These are phyloP conservation scores for Sebastes melanostomus DNA, from an alignment of 2,797 vertebrate species.

Conservation along the genomic window DNA sequence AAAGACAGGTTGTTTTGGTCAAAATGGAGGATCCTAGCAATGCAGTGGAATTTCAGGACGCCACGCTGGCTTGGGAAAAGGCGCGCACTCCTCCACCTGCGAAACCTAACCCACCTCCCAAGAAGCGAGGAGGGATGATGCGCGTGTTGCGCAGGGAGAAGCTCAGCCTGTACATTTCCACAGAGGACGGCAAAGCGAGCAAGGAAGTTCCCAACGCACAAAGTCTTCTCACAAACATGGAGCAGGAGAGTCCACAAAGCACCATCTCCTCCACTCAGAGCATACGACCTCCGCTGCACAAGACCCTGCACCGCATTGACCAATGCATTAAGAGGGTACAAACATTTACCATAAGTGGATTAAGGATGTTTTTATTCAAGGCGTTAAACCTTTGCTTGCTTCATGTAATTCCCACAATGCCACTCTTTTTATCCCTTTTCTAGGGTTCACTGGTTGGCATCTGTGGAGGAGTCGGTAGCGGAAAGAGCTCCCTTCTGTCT, in stretches of 20 bases:
- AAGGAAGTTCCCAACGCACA: slow-evolving; percentile 72
- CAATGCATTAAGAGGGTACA: slow-evolving; percentile 77
- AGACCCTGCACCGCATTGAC: slow-evolving; percentile 81
- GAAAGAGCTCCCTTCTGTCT: slow-evolving; percentile 85
- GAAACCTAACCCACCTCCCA: slow-evolving; percentile 36
- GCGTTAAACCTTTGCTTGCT: background rate
- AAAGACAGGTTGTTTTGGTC: slow-evolving; percentile 70
- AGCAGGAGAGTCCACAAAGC: slow-evolving; percentile 87
- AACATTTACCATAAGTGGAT: background rate
- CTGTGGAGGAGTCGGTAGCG: slow-evolving; percentile 84
- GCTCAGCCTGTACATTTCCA: slow-evolving; percentile 78
- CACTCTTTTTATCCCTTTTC: slow-evolving; percentile 7
- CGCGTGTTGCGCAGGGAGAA: slow-evolving; percentile 79
- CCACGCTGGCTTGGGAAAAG: slow-evolving; percentile 85
- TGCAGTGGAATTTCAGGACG: slow-evolving; percentile 80
- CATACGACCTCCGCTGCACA: slow-evolving; percentile 81
- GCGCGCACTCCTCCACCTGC: slow-evolving; percentile 46
- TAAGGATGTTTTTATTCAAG: background rate
- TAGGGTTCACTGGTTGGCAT: slow-evolving; percentile 84
- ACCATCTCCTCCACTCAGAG: slow-evolving; percentile 84
- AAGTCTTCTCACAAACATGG: slow-evolving; percentile 83
- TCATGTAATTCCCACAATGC: background rate
- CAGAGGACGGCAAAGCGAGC: slow-evolving; percentile 74
- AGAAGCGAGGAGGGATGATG: slow-evolving; percentile 72
- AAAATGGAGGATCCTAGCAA: slow-evolving; percentile 78